Conservation (phyloP, 2,797 vertebrate species). For the Mus minutoides region DNA sequence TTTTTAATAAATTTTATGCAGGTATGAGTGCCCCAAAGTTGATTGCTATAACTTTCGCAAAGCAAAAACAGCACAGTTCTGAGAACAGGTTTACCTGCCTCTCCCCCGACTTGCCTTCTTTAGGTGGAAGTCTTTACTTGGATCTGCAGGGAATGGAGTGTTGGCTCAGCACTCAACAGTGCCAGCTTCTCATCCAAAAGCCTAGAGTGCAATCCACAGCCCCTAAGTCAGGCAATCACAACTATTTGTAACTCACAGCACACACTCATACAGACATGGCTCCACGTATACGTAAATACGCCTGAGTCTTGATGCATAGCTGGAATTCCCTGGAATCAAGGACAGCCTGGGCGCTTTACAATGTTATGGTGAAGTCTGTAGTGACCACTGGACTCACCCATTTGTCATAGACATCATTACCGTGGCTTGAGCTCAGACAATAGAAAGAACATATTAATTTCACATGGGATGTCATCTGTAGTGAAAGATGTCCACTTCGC, state of each 20-base stretch:
- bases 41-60: not conserved
- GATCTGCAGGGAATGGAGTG: rapidly evolving
- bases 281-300: not conserved
- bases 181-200: too few relatives aligned
- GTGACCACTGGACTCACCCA: not conserved
- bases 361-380: not conserved
- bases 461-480: not conserved
- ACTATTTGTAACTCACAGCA: not conserved
- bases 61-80: not conserved
- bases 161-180: not conserved
- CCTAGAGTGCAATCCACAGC: not conserved
- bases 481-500: not conserved
- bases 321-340: not conserved
- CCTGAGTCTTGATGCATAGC: not conserved
- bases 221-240: not conserved
- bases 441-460: not conserved
- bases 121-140: not conserved
- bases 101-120: rapidly evolving
- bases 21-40: too few relatives aligned
- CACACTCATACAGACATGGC: not conserved
- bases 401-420: not conserved
- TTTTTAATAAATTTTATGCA: not conserved
- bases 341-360: not conserved
- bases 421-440: not conserved
- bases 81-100: not conserved